Conservation (phyloP, 1,140 invertebrate species). For the Drosophila sulfurigaster region DNA sequence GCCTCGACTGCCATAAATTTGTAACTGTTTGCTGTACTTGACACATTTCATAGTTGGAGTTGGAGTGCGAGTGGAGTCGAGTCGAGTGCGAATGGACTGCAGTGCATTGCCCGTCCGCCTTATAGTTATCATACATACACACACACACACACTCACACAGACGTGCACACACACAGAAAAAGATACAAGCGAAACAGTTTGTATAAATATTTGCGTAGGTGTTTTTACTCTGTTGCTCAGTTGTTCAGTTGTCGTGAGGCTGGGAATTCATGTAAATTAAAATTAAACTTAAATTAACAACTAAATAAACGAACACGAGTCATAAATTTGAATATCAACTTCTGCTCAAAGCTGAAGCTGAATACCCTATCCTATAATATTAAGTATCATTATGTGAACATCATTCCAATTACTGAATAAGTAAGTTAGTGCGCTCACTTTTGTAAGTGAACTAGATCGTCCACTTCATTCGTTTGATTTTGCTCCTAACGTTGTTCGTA, state of each 20-base stretch:
- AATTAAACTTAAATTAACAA: slow-evolving; percentile 69
- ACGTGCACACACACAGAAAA: neutral
- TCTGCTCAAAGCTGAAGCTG: neutral
- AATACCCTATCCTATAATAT: slow-evolving; percentile 13
- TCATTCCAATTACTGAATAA: too few relatives aligned
- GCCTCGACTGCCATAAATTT: slow-evolving; percentile 71
- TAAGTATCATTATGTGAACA: too few relatives aligned
- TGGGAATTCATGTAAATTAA: slow-evolving; percentile 67
- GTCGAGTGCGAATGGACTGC: slow-evolving; percentile 21
- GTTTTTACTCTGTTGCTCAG: slow-evolving; percentile 38
- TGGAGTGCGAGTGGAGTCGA: slow-evolving; percentile 37
- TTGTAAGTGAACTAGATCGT: too few relatives aligned
- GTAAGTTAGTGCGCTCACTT: too few relatives aligned
- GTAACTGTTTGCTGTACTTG: slow-evolving; percentile 82
- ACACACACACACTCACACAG: neutral
- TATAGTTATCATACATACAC: slow-evolving; percentile 7
- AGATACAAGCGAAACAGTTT: slow-evolving; percentile 39
- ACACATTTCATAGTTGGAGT: slow-evolving; percentile 70
- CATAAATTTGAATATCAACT: slow-evolving; percentile 34
- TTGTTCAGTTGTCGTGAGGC: slow-evolving; percentile 34
- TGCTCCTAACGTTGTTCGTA: too few relatives aligned
- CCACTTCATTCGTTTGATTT: too few relatives aligned
- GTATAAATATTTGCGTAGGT: slow-evolving; percentile 77
- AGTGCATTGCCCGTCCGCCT: slow-evolving; percentile 7
- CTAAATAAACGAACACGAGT: slow-evolving; percentile 52